phyloP scores from a whole-genome alignment of 2,797 vertebrate genomes.

The Sciurus carolinensis region DNA sequence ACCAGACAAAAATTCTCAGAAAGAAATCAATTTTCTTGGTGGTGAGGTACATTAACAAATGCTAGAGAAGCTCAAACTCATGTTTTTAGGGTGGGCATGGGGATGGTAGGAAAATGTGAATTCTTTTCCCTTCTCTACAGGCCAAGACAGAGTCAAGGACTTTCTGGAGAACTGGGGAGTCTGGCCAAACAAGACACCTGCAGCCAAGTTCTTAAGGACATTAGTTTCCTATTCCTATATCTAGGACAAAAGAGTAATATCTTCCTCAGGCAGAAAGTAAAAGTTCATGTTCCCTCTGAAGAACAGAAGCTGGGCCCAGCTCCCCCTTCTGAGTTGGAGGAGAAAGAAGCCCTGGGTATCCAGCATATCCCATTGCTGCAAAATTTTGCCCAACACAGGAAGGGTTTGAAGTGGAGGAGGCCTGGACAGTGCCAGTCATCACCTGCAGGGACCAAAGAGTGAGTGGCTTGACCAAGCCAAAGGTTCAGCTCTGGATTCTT shows the following conservation, averaged over 20 bases:
- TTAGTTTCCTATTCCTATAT: background rate
- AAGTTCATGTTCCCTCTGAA: background rate
- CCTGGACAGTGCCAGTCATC: background rate
- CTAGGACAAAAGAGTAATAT: background rate
- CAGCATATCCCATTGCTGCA: background rate
- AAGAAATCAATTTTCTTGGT: constrained; percentile 59
- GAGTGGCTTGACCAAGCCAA: background rate
- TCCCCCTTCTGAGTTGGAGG: background rate
- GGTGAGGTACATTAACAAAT: background rate
- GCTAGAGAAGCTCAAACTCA: background rate
- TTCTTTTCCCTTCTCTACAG: background rate
- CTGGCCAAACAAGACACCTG: background rate
- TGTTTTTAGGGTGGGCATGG: background rate
- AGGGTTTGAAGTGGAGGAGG: background rate
- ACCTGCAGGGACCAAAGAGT: background rate
- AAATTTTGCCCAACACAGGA: background rate
- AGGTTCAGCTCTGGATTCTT: background rate
- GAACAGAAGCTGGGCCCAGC: background rate
- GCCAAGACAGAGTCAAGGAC: background rate
- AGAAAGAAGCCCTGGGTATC: background rate
- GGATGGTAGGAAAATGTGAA: background rate
- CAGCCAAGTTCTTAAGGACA: background rate
- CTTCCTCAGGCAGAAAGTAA: background rate
- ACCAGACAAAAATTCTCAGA: constrained; percentile 52
- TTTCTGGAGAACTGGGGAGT: background rate